Evolutionary conservation across 2,888 invertebrate species (phyloP), one percentile per base, ranked within the genome.

Genomic region (Ophioninae sp.): DNA sequence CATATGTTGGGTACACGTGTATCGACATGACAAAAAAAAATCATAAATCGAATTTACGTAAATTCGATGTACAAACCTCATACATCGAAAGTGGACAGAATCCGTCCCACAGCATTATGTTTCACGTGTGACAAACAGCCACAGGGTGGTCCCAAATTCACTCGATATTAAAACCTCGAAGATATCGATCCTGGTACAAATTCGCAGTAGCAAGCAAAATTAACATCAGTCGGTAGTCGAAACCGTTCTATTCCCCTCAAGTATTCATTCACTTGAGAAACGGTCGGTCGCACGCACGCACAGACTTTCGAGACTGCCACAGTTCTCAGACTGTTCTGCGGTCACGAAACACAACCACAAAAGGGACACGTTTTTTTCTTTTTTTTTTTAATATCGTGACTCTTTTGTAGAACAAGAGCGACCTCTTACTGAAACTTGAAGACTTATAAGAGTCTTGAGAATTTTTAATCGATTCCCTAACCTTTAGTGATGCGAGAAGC

Each of bases 161-260:
- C 71, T 76, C 20, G 71, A 81, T 75, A 81, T 81, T 17, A 65
- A 63, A 82, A 69, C 37, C 69, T 64, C 78, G 64, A 71, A 22
- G 65, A 71, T 79, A 82, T 79, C 79, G 82, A 75, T 79, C 59
- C 51, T 51, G 7, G n/a, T 13, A 23, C 44, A 30, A 76, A 41
- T 56, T 59, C n/a, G 23, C 58, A 20, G 72, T 41, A 72, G 67
- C 44, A 63, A 81, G 72, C 17, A 59, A 68, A 82, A 77, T 61
- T 58, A 72, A 23, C n/a, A 30, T 68, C 61, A 30, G 6, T 0
- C 41, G n/a, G 41, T 61, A 68, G 64, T n/a, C 9, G 23, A 51
- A 71, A 71, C 44, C 20, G 37, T 69, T 39, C 20, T 9, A 22
- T 51, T 71, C 39, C 39, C 6, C 72, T 63, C 39, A 56, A 64